Evolutionary conservation across 64 coral and sea anemone species (phyloP).

Genomic region (Montipora foliosa): DNA sequence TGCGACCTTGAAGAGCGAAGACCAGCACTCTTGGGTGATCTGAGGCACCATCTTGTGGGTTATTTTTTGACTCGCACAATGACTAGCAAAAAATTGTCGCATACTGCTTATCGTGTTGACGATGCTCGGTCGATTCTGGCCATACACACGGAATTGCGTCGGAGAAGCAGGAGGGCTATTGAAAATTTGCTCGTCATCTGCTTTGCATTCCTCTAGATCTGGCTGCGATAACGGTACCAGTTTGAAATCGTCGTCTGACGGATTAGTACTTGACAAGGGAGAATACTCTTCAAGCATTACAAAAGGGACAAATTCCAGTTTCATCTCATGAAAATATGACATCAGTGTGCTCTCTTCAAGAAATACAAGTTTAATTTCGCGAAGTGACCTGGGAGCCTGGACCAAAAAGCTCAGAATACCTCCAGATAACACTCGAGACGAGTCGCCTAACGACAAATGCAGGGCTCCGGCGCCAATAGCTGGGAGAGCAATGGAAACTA

Average conservation of each 20-base stretch:
- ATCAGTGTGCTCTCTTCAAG: background rate
- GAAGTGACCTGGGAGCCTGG: background rate
- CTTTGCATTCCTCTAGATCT: no score
- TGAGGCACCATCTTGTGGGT: conserved; percentile 9
- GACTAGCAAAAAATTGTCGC: background rate
- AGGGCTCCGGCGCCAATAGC: conserved; percentile 9
- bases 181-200: background rate
- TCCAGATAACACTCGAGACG: conserved; percentile 1
- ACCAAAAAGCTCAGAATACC: conserved; percentile 29
- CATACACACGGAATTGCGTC: conserved; percentile 24
- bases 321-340: background rate
- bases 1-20: background rate
- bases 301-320: background rate
- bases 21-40: background rate
- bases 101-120: background rate
- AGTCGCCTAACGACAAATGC: background rate
- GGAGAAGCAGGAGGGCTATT: background rate
- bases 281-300: conserved; percentile 13
- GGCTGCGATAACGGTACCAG: background rate
- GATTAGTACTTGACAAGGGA: background rate
- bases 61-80: background rate
- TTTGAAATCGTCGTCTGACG: background rate
- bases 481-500: conserved; percentile 20
- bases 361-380: conserved; percentile 16
- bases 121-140: background rate